Percentiles rank a stretch among this genome's conserved stretches.
Conservation (phyloP, 2,797 vertebrate genomes). For the Lindbergichthys nudifrons region DNA sequence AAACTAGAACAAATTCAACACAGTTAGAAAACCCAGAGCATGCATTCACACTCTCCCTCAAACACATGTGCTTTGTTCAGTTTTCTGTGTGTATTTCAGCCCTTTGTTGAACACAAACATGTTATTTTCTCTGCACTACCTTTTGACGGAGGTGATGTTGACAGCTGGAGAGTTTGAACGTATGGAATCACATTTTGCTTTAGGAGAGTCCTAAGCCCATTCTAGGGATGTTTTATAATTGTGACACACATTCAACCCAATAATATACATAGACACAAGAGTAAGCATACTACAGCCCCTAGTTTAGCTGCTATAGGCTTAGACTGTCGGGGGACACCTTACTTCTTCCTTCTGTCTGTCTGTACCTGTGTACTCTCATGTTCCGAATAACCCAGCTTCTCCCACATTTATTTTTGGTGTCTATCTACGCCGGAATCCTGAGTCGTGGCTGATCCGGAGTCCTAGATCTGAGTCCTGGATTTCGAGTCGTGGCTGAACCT, state of each 20-base stretch:
- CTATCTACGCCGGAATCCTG: too few relatives aligned
- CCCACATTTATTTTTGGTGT: too few relatives aligned
- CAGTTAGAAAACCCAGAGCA: constrained; percentile 17
- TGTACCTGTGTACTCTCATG: too few relatives aligned
- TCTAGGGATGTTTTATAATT: not conserved
- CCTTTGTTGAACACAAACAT: constrained; percentile 38
- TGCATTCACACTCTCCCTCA: constrained; percentile 10
- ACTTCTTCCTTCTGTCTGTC: too few relatives aligned
- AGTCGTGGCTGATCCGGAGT: too few relatives aligned
- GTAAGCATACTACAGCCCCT: not conserved
- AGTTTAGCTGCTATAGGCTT: too few relatives aligned
- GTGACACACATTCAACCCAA: not conserved
- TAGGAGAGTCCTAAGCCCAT: not conserved
- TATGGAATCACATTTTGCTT: not conserved
- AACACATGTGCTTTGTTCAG: constrained; percentile 34
- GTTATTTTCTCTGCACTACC: constrained; percentile 26
- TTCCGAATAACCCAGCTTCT: too few relatives aligned
- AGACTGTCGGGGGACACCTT: too few relatives aligned
- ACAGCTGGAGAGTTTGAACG: constrained; percentile 7
- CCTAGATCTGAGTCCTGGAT: too few relatives aligned
- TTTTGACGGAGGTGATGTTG: constrained; percentile 19
- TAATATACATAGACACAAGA: not conserved
- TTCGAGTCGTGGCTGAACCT: too few relatives aligned
- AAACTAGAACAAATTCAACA: constrained; percentile 5
- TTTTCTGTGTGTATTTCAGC: constrained; percentile 21